These are phyloP conservation scores for Agraylea sexmaculata DNA, from an alignment of 1,140 invertebrate genomes.

Conservation along the genomic window DNA sequence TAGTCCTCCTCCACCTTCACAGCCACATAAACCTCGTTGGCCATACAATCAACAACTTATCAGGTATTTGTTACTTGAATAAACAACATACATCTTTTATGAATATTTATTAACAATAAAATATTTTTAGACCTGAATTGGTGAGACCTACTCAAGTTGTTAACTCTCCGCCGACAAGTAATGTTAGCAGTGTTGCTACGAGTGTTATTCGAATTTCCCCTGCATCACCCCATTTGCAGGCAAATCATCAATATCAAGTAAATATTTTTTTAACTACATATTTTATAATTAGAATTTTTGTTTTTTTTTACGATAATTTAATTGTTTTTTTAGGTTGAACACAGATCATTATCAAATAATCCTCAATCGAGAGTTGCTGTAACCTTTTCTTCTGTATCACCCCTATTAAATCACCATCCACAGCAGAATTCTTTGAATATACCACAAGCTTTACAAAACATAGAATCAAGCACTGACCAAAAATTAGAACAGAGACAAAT, in stretches of 20 bases:
- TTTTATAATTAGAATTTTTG: not conserved
- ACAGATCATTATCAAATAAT: constrained; percentile 10
- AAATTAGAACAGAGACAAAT: constrained; percentile 10
- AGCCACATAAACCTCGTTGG: constrained; percentile 29
- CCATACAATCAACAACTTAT: constrained; percentile 46
- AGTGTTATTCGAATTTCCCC: constrained; percentile 75
- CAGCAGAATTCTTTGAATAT: constrained; percentile 10
- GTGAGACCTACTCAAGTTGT: constrained; percentile 36
- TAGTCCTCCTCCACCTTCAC: constrained; percentile 44
- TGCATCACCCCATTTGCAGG: constrained; percentile 31
- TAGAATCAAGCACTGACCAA: constrained; percentile 7
- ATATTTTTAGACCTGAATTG: constrained; percentile 38
- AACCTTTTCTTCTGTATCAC: constrained; percentile 9
- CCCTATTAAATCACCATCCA: constrained; percentile 7
- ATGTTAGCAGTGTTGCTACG: constrained; percentile 39
- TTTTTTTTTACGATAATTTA: not conserved
- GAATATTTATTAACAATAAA: not conserved
- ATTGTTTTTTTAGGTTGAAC: constrained; percentile 14
- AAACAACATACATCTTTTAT: not conserved
- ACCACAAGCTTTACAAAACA: constrained; percentile 12
- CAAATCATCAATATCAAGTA: constrained; percentile 36
- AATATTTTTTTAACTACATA: not conserved
- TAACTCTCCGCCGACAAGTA: constrained; percentile 20
- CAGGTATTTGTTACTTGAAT: constrained; percentile 31
- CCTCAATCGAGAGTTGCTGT: constrained; percentile 14